Evolutionary conservation across 2,113 vertebrate genomes (phyloP).

Genomic region (Cyprinodon tularosa): DNA sequence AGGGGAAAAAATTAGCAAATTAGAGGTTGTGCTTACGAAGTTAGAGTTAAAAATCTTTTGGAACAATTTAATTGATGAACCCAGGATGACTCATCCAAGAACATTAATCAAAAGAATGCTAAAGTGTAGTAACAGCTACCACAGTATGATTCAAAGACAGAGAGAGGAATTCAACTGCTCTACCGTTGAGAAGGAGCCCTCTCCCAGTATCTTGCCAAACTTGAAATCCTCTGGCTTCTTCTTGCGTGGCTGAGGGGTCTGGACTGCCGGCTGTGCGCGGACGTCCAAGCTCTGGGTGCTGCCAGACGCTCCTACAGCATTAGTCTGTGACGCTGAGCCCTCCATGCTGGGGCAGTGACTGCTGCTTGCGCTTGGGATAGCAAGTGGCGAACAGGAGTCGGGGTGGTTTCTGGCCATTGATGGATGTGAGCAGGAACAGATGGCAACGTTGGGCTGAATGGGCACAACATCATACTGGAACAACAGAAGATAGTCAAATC

Average conservation of each 20-base stretch:
- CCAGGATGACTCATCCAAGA: slow-evolving; percentile 58
- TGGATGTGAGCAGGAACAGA: slow-evolving; percentile 94
- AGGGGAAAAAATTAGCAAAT: slow-evolving; percentile 1
- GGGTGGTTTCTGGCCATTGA: slow-evolving; percentile 97
- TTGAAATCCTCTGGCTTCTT: slow-evolving; percentile 97
- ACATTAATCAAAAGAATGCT: slow-evolving; percentile 66
- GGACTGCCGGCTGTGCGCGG: slow-evolving; percentile 67
- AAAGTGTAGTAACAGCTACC: slow-evolving; percentile 66
- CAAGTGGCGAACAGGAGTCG: slow-evolving; percentile 86
- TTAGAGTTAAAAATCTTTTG: slow-evolving; percentile 7
- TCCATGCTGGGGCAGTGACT: slow-evolving; percentile 89
- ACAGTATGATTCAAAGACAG: slow-evolving; percentile 36
- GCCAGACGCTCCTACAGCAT: slow-evolving; percentile 73
- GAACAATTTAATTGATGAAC: slow-evolving; percentile 37
- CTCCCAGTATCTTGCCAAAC: slow-evolving; percentile 97
- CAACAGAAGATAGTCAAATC: slow-evolving; percentile 24
- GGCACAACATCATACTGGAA: slow-evolving; percentile 96
- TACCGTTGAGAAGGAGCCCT: slow-evolving; percentile 98
- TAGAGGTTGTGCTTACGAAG: slow-evolving; percentile 23
- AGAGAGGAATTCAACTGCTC: slow-evolving; percentile 67
- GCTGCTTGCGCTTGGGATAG: slow-evolving; percentile 84
- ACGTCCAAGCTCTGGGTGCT: slow-evolving; percentile 78
- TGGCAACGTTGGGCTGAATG: slow-evolving; percentile 93
- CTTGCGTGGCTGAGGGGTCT: slow-evolving; percentile 89
- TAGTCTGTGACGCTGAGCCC: slow-evolving; percentile 78